Conservation (phyloP, 2,797 vertebrate genomes). For the Thalassophryne amazonica region DNA sequence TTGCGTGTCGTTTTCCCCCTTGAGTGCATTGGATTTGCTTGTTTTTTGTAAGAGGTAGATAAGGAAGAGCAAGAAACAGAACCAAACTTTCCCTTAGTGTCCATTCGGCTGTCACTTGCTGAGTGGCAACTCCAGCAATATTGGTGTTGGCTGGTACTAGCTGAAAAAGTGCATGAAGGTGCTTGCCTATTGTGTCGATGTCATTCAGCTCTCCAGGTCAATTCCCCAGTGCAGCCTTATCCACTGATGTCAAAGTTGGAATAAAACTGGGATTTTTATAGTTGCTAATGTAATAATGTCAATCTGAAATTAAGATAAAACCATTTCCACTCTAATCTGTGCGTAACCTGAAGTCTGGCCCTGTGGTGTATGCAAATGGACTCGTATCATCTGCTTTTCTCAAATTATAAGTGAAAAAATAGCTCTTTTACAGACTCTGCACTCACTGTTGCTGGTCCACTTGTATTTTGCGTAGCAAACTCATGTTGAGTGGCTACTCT, state of each 20-base stretch:
- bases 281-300: too few species aligned
- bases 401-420: too few species aligned
- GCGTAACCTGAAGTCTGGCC: too few species aligned
- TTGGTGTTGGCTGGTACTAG: constrained; percentile 31
- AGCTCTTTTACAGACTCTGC: too few species aligned
- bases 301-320: too few species aligned
- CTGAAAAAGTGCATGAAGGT: constrained; percentile 44
- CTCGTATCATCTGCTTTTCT: too few species aligned
- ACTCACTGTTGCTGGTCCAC: too few species aligned
- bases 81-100: constrained; percentile 61
- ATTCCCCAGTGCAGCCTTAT: constrained; percentile 28
- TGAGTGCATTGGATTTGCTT: constrained; percentile 65
- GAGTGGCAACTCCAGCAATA: constrained; percentile 56
- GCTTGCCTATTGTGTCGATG: constrained; percentile 38
- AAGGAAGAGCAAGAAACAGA: constrained; percentile 50
- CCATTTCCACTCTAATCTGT: too few species aligned
- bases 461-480: too few species aligned
- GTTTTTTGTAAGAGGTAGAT: constrained; percentile 54
- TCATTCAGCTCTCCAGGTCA: constrained; percentile 41
- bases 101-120: constrained; percentile 54
- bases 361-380: too few species aligned
- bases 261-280: constrained; percentile 17
- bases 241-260: constrained; percentile 6
- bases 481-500: too few species aligned
- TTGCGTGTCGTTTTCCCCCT: constrained; percentile 54